Evolutionary conservation across 2,888 invertebrate species (phyloP).

Genomic region (Drosophila paramelanica): DNA sequence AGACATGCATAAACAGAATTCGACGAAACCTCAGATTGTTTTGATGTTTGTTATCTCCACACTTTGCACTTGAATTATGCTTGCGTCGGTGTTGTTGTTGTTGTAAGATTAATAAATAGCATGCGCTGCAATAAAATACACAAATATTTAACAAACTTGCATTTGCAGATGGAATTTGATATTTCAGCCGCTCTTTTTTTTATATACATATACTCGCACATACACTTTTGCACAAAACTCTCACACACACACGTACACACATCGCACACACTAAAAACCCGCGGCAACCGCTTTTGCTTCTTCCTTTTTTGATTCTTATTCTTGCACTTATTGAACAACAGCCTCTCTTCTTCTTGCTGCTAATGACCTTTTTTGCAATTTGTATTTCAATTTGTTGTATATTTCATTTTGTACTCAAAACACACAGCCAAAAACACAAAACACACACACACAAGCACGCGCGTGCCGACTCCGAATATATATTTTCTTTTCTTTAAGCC

Average conservation of each 20-base stretch:
- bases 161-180: constrained; percentile 16
- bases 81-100: constrained; percentile 43
- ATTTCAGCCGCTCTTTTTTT: constrained; percentile 52
- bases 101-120: constrained; percentile 23
- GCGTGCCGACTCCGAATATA: constrained; percentile 55
- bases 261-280: constrained; percentile 11
- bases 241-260: constrained; percentile 2
- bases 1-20: constrained; percentile 49
- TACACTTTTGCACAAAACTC: constrained; percentile 21
- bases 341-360: constrained; percentile 37
- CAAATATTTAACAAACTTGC: constrained; percentile 27
- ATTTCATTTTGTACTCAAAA: constrained; percentile 49
- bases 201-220: constrained; percentile 29
- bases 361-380: constrained; percentile 36
- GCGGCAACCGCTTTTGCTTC: constrained; percentile 47
- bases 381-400: constrained; percentile 63
- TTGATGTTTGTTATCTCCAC: constrained; percentile 26
- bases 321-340: constrained; percentile 54
- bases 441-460: constrained; percentile 28
- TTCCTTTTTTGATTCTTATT: constrained; percentile 40
- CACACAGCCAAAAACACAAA: constrained; percentile 20
- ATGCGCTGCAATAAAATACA: constrained; percentile 54
- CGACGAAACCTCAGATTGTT: constrained; percentile 67
- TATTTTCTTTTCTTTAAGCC: constrained; percentile 61
- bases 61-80: constrained; percentile 43